Conservation (phyloP, 2,113 vertebrate genomes). For the Pomatorhinus ruficollis region DNA sequence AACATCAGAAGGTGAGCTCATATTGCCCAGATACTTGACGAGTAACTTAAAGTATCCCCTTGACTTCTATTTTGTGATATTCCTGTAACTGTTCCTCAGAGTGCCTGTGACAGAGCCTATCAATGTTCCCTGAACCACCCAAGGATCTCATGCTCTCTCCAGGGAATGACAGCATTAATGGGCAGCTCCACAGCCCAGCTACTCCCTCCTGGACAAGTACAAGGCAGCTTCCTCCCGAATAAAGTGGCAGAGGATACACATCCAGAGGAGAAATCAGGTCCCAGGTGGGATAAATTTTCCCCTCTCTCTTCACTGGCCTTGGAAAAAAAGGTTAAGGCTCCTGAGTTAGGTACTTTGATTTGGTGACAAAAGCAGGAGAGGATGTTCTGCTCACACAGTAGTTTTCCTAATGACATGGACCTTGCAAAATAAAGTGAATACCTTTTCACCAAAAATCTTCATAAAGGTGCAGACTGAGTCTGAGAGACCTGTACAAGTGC, state of each 20-base stretch:
- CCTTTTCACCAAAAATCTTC: neutral
- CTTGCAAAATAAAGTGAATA: neutral
- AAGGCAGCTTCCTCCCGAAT: neutral
- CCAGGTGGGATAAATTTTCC: neutral
- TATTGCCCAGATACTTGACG: rapidly evolving
- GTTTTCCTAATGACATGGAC: neutral
- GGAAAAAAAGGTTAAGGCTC: neutral
- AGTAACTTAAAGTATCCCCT: neutral
- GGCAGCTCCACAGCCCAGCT: neutral
- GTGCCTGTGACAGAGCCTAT: rapidly evolving
- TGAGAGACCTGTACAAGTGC: neutral
- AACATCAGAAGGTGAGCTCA: neutral
- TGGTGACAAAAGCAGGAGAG: neutral
- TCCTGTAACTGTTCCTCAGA: neutral
- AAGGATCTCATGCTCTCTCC: neutral
- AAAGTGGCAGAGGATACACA: neutral
- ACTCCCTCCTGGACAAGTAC: neutral
- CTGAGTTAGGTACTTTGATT: neutral
- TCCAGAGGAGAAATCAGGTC: neutral
- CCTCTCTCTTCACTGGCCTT: neutral
- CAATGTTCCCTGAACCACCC: neutral
- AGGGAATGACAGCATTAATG: neutral
- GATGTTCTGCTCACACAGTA: neutral
- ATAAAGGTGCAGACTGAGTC: neutral
- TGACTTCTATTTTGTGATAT: neutral